Conservation (phyloP, 2,113 vertebrate species). For the Ophthalmolycus amberensis region DNA sequence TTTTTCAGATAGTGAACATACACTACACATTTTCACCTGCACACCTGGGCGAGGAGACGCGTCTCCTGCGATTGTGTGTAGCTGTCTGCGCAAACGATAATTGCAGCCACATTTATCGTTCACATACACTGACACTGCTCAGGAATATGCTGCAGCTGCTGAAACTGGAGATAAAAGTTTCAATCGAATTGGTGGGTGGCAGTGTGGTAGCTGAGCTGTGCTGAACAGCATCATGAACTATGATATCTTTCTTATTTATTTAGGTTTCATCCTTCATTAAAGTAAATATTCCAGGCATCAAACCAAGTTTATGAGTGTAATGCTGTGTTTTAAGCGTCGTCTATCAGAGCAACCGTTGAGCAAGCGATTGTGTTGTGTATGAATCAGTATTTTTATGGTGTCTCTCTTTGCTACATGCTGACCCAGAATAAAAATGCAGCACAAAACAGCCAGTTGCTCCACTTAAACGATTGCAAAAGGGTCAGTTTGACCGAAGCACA, state of each 20-base stretch:
- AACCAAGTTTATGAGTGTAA: background rate
- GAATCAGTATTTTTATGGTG: background rate
- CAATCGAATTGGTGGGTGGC: background rate
- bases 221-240: background rate
- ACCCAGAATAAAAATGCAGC: background rate
- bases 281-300: background rate
- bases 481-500: background rate
- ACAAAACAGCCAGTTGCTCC: background rate
- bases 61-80: slow-evolving; percentile 8
- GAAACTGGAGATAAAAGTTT: background rate
- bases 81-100: background rate
- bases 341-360: background rate
- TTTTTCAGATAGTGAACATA: slow-evolving; percentile 38
- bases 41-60: slow-evolving; percentile 29
- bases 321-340: background rate
- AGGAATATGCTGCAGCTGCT: background rate
- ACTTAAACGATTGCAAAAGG: background rate
- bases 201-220: background rate
- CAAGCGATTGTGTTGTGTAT: background rate
- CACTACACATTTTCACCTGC: slow-evolving; percentile 26
- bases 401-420: background rate
- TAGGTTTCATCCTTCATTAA: background rate
- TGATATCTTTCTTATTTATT: background rate
- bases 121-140: background rate
- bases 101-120: slow-evolving; percentile 7